Evolutionary conservation across 2,888 invertebrate genomes (phyloP).

Genomic region (Sepioteuthis lessoniana): DNA sequence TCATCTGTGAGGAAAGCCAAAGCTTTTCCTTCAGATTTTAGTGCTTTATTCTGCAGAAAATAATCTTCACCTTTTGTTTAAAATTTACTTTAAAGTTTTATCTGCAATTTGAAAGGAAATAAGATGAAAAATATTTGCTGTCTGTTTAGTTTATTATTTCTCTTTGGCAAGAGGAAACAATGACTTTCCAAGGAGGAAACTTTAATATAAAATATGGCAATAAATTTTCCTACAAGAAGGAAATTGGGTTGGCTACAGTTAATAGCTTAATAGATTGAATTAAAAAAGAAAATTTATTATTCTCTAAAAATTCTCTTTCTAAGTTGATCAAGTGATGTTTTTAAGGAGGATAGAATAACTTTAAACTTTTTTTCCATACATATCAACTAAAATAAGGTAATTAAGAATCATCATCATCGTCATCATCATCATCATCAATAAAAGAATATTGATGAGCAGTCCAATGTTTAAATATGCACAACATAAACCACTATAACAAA

Average conservation of each 20-base stretch:
- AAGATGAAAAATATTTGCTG: conserved; percentile 23
- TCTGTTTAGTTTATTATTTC: background rate
- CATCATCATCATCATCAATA: too few species aligned
- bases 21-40: background rate
- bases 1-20: background rate
- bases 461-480: too few species aligned
- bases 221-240: background rate
- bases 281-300: background rate
- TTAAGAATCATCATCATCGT: too few species aligned
- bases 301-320: too few species aligned
- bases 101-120: conserved; percentile 13
- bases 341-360: too few species aligned
- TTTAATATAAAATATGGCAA: background rate
- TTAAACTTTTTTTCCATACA: too few species aligned
- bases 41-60: background rate
- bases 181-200: background rate
- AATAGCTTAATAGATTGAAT: background rate
- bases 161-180: conserved; percentile 18
- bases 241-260: background rate
- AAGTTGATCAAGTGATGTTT: too few species aligned
- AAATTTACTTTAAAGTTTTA: background rate
- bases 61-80: background rate
- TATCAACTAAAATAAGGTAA: too few species aligned
- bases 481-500: too few species aligned
- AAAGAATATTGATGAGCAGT: too few species aligned